Conservation (phyloP, 2,113 vertebrate genomes). For the Shinisaurus crocodilurus region DNA sequence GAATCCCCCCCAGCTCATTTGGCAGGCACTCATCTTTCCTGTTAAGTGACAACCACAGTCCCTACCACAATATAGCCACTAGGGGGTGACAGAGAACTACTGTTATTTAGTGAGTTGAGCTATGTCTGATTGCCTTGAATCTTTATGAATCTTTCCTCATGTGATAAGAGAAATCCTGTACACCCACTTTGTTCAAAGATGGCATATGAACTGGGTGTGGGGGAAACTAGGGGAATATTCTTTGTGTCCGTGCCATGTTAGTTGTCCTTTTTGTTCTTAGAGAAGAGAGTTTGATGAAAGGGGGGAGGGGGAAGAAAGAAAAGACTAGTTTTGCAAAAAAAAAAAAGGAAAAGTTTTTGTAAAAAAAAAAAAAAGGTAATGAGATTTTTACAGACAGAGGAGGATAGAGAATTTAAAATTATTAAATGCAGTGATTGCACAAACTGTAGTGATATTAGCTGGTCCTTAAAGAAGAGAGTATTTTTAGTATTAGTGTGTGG, state of each 20-base stretch:
- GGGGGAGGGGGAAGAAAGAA: conserved; percentile 75
- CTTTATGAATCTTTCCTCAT: conserved; percentile 35
- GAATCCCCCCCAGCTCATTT: background rate
- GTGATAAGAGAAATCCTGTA: conserved; percentile 21
- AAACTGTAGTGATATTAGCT: conserved; percentile 76
- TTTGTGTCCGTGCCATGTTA: conserved; percentile 83
- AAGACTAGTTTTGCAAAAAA: conserved; percentile 85
- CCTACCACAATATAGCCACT: conserved; percentile 37
- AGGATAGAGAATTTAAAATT: conserved; percentile 78
- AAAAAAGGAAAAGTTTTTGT: conserved; percentile 64
- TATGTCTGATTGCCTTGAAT: conserved; percentile 38
- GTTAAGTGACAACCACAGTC: conserved; percentile 33
- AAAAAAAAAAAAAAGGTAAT: conserved; percentile 53
- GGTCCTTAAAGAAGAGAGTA: conserved; percentile 67
- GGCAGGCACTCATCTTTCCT: conserved; percentile 18
- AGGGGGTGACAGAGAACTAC: conserved; percentile 54
- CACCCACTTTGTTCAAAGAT: conserved; percentile 28
- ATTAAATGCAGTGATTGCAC: conserved; percentile 82
- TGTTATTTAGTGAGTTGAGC: background rate
- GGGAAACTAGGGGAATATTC: conserved; percentile 73
- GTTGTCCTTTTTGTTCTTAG: conserved; percentile 81
- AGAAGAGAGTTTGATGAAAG: conserved; percentile 84
- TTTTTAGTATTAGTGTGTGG: conserved; percentile 71
- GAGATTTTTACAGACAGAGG: conserved; percentile 75
- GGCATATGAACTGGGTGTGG: conserved; percentile 40